Percentiles rank a stretch among this genome's conserved stretches.
Conservation (phyloP, 1,140 invertebrate genomes). For the Caenorhabditis briggsae region DNA sequence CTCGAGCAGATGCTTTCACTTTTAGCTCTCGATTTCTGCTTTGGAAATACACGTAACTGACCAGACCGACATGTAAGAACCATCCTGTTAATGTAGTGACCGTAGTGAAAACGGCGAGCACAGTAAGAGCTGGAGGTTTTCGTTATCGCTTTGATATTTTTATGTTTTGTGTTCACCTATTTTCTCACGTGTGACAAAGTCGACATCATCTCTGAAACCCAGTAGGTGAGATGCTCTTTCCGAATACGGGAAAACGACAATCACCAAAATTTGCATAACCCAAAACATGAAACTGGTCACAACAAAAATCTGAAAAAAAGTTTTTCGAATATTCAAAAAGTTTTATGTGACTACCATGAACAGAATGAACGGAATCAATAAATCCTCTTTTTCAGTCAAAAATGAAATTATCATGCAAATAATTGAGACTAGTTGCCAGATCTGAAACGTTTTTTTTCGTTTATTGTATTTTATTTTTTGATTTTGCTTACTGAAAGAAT, state of each 20-base stretch:
- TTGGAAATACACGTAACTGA: slow-evolving; percentile 46
- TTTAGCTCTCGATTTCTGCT: slow-evolving; percentile 34
- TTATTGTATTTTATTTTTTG: too few species aligned
- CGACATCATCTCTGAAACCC: slow-evolving; percentile 17
- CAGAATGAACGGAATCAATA: slow-evolving; percentile 26
- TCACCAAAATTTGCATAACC: slow-evolving; percentile 48
- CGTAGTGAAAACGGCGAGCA: slow-evolving; percentile 35
- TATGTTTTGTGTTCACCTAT: not conserved
- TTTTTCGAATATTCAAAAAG: not conserved
- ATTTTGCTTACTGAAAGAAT: slow-evolving; percentile 20
- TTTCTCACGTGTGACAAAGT: not conserved
- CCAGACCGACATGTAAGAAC: slow-evolving; percentile 43
- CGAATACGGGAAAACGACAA: not conserved
- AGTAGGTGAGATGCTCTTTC: slow-evolving; percentile 14
- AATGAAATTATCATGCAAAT: slow-evolving; percentile 18
- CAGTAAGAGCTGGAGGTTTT: not conserved
- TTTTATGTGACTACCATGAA: slow-evolving; percentile 17
- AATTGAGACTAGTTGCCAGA: slow-evolving; percentile 29
- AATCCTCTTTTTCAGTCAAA: slow-evolving; percentile 15
- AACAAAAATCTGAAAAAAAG: slow-evolving; percentile 30
- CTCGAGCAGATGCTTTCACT: slow-evolving; percentile 24
- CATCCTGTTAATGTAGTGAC: slow-evolving; percentile 51
- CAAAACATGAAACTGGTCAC: slow-evolving; percentile 33
- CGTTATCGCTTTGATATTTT: not conserved
- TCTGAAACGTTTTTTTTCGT: not conserved